A percentile compares a stretch with the other conserved stretches of the same genome.
These are phyloP conservation scores for Planococcus citri DNA, from an alignment of 1,140 invertebrate genomes.

Conservation along the genomic window DNA sequence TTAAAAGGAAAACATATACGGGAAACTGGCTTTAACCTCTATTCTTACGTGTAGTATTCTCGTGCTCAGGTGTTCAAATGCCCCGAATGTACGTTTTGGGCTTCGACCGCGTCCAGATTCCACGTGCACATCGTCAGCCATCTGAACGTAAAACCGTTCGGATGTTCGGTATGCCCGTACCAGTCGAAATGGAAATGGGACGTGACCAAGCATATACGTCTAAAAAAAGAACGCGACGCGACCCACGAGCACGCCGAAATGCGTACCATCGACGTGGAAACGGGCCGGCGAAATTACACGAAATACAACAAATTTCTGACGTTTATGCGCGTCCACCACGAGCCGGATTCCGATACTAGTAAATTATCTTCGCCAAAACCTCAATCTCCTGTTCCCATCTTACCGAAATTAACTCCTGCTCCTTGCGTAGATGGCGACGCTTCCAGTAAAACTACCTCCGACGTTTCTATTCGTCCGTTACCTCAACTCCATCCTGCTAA, in stretches of 20 bases:
- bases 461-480: conserved; percentile 30
- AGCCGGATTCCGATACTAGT: conserved; percentile 23
- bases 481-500: conserved; percentile 13
- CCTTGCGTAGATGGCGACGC: conserved; percentile 11
- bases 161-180: conserved; percentile 85
- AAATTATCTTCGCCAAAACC: neutral
- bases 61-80: conserved; percentile 68
- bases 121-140: conserved; percentile 87
- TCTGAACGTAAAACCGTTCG: conserved; percentile 83
- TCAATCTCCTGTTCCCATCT: conserved; percentile 18
- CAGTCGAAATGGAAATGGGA: conserved; percentile 92
- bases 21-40: too few relatives aligned
- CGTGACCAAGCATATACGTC: conserved; percentile 87
- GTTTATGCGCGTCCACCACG: conserved; percentile 47
- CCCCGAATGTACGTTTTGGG: conserved; percentile 80
- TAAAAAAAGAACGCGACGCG: conserved; percentile 70
- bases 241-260: conserved; percentile 64
- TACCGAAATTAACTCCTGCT: conserved; percentile 25
- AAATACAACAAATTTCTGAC: conserved; percentile 81
- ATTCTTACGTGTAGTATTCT: too few relatives aligned
- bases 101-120: conserved; percentile 77
- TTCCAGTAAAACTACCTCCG: conserved; percentile 31
- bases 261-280: conserved; percentile 72
- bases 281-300: conserved; percentile 76
- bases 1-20: neutral